Percentiles rank a stretch among this genome's conserved stretches.
Evolutionary conservation across 2,113 vertebrate species (phyloP).

Genomic region (Piprites chloris): DNA sequence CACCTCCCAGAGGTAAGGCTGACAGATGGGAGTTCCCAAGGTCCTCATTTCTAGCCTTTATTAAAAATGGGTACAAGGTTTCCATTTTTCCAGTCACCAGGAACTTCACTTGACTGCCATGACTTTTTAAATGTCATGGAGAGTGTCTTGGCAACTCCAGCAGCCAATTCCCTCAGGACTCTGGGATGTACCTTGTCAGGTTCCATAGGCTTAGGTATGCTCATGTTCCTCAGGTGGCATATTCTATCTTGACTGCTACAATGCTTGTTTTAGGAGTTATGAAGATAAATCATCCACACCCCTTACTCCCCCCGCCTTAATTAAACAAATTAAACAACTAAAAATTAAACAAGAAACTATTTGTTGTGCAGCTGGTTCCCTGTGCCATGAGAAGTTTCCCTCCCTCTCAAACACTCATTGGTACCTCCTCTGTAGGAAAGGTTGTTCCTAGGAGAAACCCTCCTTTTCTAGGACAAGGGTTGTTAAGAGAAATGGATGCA

Average conservation of each 20-base stretch:
- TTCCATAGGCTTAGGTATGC: neutral
- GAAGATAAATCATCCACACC: neutral
- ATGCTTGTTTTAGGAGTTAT: neutral
- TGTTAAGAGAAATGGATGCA: neutral
- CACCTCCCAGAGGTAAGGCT: neutral
- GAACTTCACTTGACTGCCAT: neutral
- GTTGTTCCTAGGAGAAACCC: neutral
- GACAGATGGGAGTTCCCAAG: neutral
- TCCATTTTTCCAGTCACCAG: neutral
- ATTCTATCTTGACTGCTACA: neutral
- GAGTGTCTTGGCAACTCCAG: neutral
- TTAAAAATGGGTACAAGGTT: neutral
- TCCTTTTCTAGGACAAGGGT: neutral
- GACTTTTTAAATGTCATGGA: neutral
- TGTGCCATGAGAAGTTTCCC: neutral
- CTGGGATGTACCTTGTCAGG: neutral
- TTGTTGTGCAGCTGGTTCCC: neutral
- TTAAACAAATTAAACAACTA: neutral
- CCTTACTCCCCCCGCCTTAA: neutral
- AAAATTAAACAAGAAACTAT: neutral
- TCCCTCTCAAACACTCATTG: neutral
- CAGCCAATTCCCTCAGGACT: neutral
- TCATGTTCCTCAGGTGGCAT: neutral
- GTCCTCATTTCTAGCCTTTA: neutral
- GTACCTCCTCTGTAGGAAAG: neutral